Evolutionary conservation across 2,113 vertebrate genomes (phyloP), one percentile per base, ranked within the genome.

Genomic region (Enhydra lutris): DNA sequence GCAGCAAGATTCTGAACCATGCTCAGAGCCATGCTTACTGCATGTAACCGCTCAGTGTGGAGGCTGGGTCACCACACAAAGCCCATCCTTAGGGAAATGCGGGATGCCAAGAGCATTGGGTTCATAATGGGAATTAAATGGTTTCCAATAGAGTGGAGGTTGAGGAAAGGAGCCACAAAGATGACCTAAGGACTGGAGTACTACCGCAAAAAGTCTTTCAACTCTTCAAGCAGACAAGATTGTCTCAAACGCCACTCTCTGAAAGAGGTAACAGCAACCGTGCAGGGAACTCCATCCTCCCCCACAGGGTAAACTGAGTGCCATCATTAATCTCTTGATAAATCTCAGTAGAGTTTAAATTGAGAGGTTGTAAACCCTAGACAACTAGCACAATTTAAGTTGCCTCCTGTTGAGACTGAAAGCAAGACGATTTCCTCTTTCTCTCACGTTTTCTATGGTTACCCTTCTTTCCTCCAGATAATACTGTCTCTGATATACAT

Each of bases 261-360:
- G 79, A 89, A 23, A 59, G 45, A 89, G 83, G 78, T 91, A 94
- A 89, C 21, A 69, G 67, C 59, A 83, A 78, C 59, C 13, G n/a
- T 42, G n/a, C 34, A 21, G 69, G 36, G 39, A 89, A 61, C 10
- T 59, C 50, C n/a, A 83, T n/a, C 71, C 18, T 67, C 17, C 36
- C 55, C 24, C 14, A 34, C 86, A 82, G 6, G 12, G 59, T 47
- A 88, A 89, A 79, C n/a, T 42, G 29, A 79, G 31, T n/a, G 24
- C 10, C 81, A 85, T 57, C n/a, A 81, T 82, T 94, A 88, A 65
- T 78, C 39, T 97, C 69, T 92, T 78, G 47, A 92, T 92, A 94
- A 94, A 86, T 90, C 34, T 34, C 23, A 85, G 26, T 63, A 95
- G 34, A 90, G 12, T 91, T 95, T 89, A 94, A 67, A 61, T 12